A percentile compares a stretch with the other conserved stretches of the same genome.
Evolutionary conservation across 2,888 invertebrate genomes (phyloP).

Genomic region (Metalampra italica): DNA sequence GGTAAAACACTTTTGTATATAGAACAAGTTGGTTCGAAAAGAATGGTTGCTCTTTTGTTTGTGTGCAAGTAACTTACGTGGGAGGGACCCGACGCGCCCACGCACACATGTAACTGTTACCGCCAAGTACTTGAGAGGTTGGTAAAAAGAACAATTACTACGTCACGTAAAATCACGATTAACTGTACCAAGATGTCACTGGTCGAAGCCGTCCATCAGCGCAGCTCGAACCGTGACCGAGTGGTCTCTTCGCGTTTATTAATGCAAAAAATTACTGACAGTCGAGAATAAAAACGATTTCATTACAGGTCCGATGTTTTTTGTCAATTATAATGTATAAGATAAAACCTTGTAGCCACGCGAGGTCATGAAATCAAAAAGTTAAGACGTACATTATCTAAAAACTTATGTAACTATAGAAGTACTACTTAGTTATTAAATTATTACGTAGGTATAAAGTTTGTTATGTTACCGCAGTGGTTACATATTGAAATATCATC

Average conservation of each 20-base stretch:
- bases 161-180: slow-evolving; percentile 19
- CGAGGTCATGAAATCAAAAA: slow-evolving; percentile 42
- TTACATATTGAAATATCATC: too few species aligned
- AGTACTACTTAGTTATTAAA: not conserved
- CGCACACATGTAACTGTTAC: slow-evolving; percentile 34
- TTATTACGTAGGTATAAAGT: too few species aligned
- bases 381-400: slow-evolving; percentile 15
- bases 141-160: slow-evolving; percentile 12
- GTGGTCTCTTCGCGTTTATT: slow-evolving; percentile 4
- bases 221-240: slow-evolving; percentile 27
- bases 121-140: slow-evolving; percentile 16
- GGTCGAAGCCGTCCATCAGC: slow-evolving; percentile 7
- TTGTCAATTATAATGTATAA: slow-evolving; percentile 20
- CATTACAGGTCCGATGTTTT: slow-evolving; percentile 21
- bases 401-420: slow-evolving; percentile 4
- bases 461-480: too few species aligned
- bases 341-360: slow-evolving; percentile 33
- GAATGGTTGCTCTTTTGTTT: slow-evolving; percentile 39
- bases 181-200: slow-evolving; percentile 35
- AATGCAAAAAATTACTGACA: slow-evolving; percentile 5
- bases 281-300: slow-evolving; percentile 12
- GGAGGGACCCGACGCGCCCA: slow-evolving; percentile 41
- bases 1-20: slow-evolving; percentile 51
- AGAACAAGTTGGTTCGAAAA: slow-evolving; percentile 48
- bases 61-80: slow-evolving; percentile 36